Evolutionary conservation across 2,888 invertebrate species (phyloP).

Genomic region (Agrilus cyanescens): DNA sequence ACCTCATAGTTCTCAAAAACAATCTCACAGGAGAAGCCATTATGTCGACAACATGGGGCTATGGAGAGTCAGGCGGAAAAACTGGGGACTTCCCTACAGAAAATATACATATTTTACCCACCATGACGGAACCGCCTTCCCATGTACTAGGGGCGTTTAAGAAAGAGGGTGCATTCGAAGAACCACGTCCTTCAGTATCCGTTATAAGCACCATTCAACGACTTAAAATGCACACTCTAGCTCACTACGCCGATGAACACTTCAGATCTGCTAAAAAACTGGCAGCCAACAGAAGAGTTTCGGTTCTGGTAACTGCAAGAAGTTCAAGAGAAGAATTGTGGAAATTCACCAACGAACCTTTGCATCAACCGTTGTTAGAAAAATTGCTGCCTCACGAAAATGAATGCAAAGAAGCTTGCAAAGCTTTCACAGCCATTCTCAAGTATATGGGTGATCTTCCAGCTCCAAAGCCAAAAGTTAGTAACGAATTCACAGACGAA

Average conservation of each 20-base stretch:
- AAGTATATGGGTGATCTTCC: constrained; percentile 90
- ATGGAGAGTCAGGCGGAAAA: constrained; percentile 56
- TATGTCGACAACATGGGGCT: constrained; percentile 59
- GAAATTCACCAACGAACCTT: constrained; percentile 68
- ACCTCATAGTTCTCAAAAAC: constrained; percentile 69
- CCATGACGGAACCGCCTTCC: constrained; percentile 59
- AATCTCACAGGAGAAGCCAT: constrained; percentile 64
- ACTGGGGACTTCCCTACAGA: constrained; percentile 80
- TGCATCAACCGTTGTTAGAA: constrained; percentile 70
- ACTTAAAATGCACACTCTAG: constrained; percentile 69
- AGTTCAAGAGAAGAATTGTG: constrained; percentile 63
- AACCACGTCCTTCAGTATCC: constrained; percentile 35
- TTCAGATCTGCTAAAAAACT: constrained; percentile 45
- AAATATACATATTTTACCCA: constrained; percentile 76
- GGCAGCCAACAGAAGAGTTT: constrained; percentile 50
- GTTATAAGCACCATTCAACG: constrained; percentile 45
- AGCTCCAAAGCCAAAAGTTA: constrained; percentile 59
- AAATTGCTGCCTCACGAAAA: constrained; percentile 61
- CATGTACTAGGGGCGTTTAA: constrained; percentile 55
- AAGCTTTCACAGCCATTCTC: constrained; percentile 62
- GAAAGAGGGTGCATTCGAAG: constrained; percentile 40
- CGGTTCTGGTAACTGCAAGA: constrained; percentile 53
- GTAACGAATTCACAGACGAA: constrained; percentile 77
- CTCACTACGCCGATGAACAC: constrained; percentile 71
- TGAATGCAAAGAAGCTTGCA: constrained; percentile 59